Conservation (phyloP, 2,797 vertebrate species). For the Microctenopoma steveboyesi region DNA sequence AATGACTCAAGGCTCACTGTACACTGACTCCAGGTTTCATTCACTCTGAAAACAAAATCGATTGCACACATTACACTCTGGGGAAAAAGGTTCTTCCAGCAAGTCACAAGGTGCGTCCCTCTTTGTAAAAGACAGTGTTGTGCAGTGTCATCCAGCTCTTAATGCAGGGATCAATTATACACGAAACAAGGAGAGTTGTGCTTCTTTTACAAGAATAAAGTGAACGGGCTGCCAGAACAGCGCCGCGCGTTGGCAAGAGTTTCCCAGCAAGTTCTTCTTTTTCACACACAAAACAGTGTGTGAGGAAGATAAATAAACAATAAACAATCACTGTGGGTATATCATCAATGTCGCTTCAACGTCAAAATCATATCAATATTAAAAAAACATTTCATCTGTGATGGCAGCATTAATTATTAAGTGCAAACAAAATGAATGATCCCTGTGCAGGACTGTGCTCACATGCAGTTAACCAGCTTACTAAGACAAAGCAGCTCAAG, state of each 20-base stretch:
- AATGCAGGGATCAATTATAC: constrained; percentile 45
- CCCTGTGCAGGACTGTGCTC: too few species aligned
- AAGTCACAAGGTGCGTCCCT: constrained; percentile 40
- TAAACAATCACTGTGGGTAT: too few species aligned
- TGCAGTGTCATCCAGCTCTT: constrained; percentile 36
- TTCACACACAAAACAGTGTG: too few species aligned
- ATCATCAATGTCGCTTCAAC: too few species aligned
- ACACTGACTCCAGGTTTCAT: constrained; percentile 24
- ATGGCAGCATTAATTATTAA: too few species aligned
- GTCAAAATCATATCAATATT: too few species aligned
- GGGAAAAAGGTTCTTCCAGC: constrained; percentile 35
- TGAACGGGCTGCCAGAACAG: not conserved
- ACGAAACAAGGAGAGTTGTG: constrained; percentile 43
- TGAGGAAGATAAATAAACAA: too few species aligned
- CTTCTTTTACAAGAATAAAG: constrained; percentile 9
- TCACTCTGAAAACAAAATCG: constrained; percentile 22
- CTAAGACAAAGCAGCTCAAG: too few species aligned
- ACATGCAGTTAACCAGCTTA: too few species aligned
- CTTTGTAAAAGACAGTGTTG: constrained; percentile 39
- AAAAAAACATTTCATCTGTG: too few species aligned
- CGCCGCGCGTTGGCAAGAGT: not conserved
- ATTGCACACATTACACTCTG: constrained; percentile 9
- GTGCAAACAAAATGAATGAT: too few species aligned
- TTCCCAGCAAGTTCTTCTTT: too few species aligned
- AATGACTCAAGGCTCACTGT: constrained; percentile 3